phyloP scores from a whole-genome alignment of 1,140 invertebrate species.

The Polyergus mexicanus region DNA sequence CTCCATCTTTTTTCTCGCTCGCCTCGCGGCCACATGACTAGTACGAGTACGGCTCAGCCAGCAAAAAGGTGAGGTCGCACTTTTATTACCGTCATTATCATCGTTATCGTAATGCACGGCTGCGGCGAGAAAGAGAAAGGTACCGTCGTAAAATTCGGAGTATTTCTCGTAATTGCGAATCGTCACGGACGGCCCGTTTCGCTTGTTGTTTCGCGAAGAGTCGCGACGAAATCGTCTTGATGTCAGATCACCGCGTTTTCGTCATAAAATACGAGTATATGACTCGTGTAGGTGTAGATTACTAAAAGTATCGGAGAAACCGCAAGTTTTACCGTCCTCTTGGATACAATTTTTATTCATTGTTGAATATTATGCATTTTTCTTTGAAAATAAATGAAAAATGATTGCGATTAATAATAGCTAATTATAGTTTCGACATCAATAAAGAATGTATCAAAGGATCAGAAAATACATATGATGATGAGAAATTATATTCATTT shows the following conservation, averaged over 20 bases:
- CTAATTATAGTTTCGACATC: background rate
- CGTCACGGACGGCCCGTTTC: constrained; percentile 43
- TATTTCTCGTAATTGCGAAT: constrained; percentile 66
- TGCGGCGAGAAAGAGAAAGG: constrained; percentile 59
- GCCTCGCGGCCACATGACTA: background rate
- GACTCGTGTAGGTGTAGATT: background rate
- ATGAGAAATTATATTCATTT: constrained; percentile 6
- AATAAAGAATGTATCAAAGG: background rate
- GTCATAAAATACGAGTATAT: constrained; percentile 10
- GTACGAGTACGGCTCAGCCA: constrained; percentile 8
- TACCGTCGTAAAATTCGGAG: constrained; percentile 61
- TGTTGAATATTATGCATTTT: background rate
- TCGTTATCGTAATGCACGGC: constrained; percentile 68
- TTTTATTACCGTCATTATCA: constrained; percentile 69
- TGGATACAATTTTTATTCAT: background rate
- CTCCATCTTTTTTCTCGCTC: constrained; percentile 35
- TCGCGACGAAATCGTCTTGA: background rate
- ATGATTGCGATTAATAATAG: background rate
- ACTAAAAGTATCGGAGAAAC: constrained; percentile 18
- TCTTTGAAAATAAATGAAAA: background rate
- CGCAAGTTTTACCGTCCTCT: background rate
- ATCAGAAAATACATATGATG: constrained; percentile 13
- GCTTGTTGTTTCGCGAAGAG: constrained; percentile 17
- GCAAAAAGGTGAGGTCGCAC: constrained; percentile 62
- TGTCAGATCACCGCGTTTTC: constrained; percentile 25